These are phyloP conservation scores for Drosophila punjabiensis DNA, from an alignment of 1,140 invertebrate genomes.

Conservation along the genomic window DNA sequence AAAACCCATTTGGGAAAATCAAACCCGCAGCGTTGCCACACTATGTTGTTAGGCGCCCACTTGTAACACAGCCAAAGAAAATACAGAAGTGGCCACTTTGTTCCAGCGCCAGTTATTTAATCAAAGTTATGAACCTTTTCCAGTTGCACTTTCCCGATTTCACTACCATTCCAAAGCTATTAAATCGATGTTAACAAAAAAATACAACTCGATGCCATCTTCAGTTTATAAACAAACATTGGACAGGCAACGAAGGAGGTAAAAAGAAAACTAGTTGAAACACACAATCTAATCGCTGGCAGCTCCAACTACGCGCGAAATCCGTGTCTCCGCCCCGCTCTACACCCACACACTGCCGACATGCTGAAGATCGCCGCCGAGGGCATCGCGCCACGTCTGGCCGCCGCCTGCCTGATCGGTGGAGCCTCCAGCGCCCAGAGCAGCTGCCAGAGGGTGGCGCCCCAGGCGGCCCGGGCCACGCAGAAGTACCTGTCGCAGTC, in stretches of 20 bases:
- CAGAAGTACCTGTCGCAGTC: conserved; percentile 77
- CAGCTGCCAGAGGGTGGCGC: conserved; percentile 58
- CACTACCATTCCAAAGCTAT: neutral
- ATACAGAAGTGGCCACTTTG: neutral
- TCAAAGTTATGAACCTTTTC: neutral
- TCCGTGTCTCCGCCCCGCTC: neutral
- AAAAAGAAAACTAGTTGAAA: conserved; percentile 17
- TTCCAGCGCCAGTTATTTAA: neutral
- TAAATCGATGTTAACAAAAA: neutral
- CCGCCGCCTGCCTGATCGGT: conserved; percentile 60
- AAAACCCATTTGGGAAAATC: neutral
- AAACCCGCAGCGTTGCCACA: neutral
- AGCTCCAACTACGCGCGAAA: neutral
- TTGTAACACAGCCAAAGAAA: neutral
- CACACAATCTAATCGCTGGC: conserved; percentile 29
- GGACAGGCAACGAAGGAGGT: conserved; percentile 1
- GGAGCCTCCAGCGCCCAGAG: conserved; percentile 58
- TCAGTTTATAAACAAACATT: conserved; percentile 52
- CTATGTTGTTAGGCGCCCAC: neutral
- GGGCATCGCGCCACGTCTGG: conserved; percentile 68
- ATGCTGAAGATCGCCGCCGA: conserved; percentile 80
- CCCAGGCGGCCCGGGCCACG: conserved; percentile 51
- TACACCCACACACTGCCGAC: neutral
- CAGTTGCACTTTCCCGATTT: neutral
- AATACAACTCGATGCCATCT: neutral